Evolutionary conservation across 2,113 vertebrate species (phyloP), one percentile per base, ranked within the genome.

Genomic region (Microcebus lehilahytsara): DNA sequence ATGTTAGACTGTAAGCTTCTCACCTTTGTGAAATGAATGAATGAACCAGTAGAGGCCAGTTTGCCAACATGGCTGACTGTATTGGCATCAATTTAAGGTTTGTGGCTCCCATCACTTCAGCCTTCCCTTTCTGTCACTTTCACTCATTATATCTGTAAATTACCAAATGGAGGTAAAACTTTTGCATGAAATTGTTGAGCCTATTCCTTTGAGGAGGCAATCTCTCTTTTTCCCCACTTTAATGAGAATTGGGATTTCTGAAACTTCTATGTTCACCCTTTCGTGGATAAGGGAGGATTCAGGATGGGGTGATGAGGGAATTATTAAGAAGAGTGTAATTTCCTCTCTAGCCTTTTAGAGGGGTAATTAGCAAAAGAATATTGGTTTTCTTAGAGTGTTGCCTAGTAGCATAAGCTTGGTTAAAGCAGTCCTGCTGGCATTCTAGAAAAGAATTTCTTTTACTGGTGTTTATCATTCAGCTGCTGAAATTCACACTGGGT

Each of bases 401-500:
- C 97, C 91, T 93, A 49, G 92, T 96, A 89, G 94, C 85, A 42
- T 88, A 86, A 67, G 88, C 46, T 92, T 87, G 66, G 86, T 75
- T 96, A 93, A 96, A 95, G 60, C 64, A 23, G 46, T 85, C 92
- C 71, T 93, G 75, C 90, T 96, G 92, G 87, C 85, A 88, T 95
- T 96, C 87, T 88, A 91, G 90, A 87, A 95, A 83, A 93, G 25
- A 46, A 53, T 56, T 88, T 96, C 51, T 77, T 91, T 90, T 86
- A 87, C 80, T 96, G 71, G 94, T 88, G 80, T 96, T 97, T 96
- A 96, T 97, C 95, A 90, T 97, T 97, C 96, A 85, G 92, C 71
- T 80, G 75, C 94, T 97, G 90, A 71, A 97, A 96, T 92, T 92
- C 96, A 97, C 97, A 97, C 92, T 95, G 97, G 72, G 95, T 95